A percentile compares a stretch with the other conserved stretches of the same genome.
These are phyloP conservation scores for Parapsyche elsis DNA, from an alignment of 1,140 invertebrate genomes.

Conservation along the genomic window DNA sequence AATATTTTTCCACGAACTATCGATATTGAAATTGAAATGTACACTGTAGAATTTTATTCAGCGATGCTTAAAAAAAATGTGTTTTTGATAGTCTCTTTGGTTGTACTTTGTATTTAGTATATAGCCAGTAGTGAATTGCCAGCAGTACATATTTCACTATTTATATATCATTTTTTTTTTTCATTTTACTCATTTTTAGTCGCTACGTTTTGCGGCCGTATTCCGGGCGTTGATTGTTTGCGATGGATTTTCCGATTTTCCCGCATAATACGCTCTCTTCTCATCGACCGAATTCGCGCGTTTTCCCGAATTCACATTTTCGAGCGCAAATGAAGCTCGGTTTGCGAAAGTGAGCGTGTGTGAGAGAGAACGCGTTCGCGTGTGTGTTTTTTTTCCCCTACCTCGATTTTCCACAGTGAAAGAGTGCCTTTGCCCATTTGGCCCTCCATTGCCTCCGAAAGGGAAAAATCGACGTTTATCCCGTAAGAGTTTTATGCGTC, in stretches of 20 bases:
- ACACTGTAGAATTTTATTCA: too few relatives aligned
- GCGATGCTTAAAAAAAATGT: too few relatives aligned
- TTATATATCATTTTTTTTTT: not conserved
- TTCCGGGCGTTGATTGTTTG: slow-evolving; percentile 1
- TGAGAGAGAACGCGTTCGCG: not conserved
- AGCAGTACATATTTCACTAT: too few relatives aligned
- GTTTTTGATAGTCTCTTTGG: too few relatives aligned
- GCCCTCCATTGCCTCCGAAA: slow-evolving; percentile 19
- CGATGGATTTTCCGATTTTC: slow-evolving; percentile 16
- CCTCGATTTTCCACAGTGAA: not conserved
- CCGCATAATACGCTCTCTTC: not conserved
- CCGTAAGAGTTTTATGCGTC: slow-evolving; percentile 37
- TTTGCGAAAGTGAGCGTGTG: not conserved
- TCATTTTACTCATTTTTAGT: not conserved
- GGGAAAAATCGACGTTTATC: slow-evolving; percentile 34
- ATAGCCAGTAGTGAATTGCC: too few relatives aligned
- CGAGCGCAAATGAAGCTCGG: not conserved
- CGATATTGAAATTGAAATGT: too few relatives aligned
- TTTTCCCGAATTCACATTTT: not conserved
- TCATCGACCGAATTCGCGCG: not conserved
- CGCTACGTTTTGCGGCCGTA: not conserved
- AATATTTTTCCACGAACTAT: too few relatives aligned
- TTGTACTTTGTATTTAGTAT: too few relatives aligned
- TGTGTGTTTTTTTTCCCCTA: not conserved
- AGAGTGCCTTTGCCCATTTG: slow-evolving; percentile 2